These are phyloP conservation scores for Oreohelix idahoensis DNA, from an alignment of 1,140 invertebrate genomes.

Conservation along the genomic window DNA sequence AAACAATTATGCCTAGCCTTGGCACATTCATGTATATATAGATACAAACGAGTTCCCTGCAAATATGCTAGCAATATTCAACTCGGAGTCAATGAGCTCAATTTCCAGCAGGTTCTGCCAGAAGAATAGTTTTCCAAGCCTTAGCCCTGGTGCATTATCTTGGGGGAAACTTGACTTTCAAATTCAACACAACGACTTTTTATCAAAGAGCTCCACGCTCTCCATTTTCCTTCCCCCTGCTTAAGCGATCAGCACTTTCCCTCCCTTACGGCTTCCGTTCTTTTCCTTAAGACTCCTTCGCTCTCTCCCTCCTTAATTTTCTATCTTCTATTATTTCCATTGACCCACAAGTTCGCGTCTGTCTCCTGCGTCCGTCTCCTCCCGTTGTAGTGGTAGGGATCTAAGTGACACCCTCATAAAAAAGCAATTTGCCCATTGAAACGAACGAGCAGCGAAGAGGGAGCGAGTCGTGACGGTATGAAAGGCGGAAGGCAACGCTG, in stretches of 20 bases:
- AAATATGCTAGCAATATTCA: too few species aligned
- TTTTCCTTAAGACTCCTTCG: not conserved
- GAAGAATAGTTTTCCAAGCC: not conserved
- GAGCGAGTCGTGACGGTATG: slow-evolving; percentile 27
- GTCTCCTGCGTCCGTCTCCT: not conserved
- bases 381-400: not conserved
- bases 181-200: not conserved
- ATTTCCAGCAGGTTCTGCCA: not conserved
- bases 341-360: not conserved
- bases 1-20: too few species aligned
- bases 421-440: slow-evolving; percentile 42
- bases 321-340: not conserved
- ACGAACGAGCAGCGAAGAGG: slow-evolving; percentile 34
- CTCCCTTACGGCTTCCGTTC: not conserved
- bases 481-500: slow-evolving; percentile 22
- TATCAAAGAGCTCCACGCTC: not conserved
- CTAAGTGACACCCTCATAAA: slow-evolving; percentile 38
- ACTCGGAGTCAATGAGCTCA: not conserved
- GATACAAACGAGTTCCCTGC: too few species aligned
- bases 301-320: not conserved
- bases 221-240: not conserved
- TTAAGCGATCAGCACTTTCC: slow-evolving; percentile 5
- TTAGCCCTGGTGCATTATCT: not conserved
- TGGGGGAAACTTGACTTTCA: not conserved
- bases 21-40: too few species aligned